Evolutionary conservation across 2,797 vertebrate genomes (phyloP), one percentile per base, ranked within the genome.

Genomic region (Glyptemys insculpta): DNA sequence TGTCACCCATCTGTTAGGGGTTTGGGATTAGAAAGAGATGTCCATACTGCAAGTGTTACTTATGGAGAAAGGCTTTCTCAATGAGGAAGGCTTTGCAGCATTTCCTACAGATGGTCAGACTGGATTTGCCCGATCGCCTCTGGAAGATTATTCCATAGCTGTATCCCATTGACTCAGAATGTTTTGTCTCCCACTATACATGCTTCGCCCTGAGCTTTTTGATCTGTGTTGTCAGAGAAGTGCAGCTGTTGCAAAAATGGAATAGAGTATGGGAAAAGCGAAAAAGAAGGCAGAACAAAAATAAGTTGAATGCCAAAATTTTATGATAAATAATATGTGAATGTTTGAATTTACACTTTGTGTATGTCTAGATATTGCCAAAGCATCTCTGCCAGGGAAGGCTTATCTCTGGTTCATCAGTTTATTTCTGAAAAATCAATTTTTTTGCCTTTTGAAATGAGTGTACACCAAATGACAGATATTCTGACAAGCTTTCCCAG

Each of bases 341-440:
- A 52, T 79, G 0, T 23, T 12, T 80, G 7, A 9, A 8, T 65
- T 3, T 37, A 8, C 65, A 27, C 79, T 89, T n/a, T 53, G 57
- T 34, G n/a, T 12, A 10, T 6, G 52, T 83, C 21, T 65, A 8
- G 54, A 18, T 8, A 62, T 49, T 49, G 34, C 9, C n/a, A 49
- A 10, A 25, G 4, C 19, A 29, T 79, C 54, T 29, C 78, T 76
- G 5, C 19, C 3, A n/a, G 79, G 25, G 3, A 79, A 8, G 53
- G 4, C 21, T 50, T 83, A 79, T 31, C 34, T 81, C 0, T 54
- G 44, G 18, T 50, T 57, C 83, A 50, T 8, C 62, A 93, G 18
- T 53, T 85, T 83, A 27, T 23, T 88, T 94, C 31, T 90, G 49
- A 54, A 79, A 92, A 86, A 81, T 53, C 34, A 80, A 52, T 37